phyloP scores from a whole-genome alignment of 2,797 vertebrate species.

The Hylomyscus alleni region DNA sequence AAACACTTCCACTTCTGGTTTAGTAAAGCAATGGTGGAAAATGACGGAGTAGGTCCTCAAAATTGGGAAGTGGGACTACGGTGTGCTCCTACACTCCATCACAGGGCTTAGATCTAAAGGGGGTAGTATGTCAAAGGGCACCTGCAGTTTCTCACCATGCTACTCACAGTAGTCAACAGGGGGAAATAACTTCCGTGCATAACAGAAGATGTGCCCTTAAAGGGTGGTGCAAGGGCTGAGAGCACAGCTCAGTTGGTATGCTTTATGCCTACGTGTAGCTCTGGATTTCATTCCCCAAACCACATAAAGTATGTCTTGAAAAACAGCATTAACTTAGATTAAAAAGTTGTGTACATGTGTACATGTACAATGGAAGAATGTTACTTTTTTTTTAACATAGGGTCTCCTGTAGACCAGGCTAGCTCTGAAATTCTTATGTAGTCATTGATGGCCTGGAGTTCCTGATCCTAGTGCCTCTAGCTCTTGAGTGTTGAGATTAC shows the following conservation, averaged over 20 bases:
- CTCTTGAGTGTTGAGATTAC: not conserved
- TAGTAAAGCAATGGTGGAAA: not conserved
- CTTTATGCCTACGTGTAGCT: too few species aligned
- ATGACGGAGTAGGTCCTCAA: not conserved
- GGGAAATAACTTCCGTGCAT: not conserved
- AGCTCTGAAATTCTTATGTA: not conserved
- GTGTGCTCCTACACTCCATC: not conserved
- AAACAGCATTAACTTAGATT: not conserved
- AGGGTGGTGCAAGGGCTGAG: not conserved
- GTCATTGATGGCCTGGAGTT: not conserved
- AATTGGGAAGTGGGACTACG: not conserved
- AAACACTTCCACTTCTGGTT: not conserved
- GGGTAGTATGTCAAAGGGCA: not conserved
- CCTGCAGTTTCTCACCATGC: not conserved
- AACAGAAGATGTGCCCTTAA: not conserved
- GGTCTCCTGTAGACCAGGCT: not conserved
- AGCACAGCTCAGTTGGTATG: not conserved
- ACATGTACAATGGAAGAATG: not conserved
- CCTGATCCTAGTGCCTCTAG: not conserved
- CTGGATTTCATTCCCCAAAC: not conserved
- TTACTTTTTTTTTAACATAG: not conserved
- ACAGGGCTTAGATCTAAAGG: not conserved
- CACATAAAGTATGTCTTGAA: not conserved
- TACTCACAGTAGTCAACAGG: not conserved
- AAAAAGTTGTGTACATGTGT: not conserved